phyloP scores from a whole-genome alignment of 2,888 invertebrate genomes.

The Cylloceria caligata region DNA sequence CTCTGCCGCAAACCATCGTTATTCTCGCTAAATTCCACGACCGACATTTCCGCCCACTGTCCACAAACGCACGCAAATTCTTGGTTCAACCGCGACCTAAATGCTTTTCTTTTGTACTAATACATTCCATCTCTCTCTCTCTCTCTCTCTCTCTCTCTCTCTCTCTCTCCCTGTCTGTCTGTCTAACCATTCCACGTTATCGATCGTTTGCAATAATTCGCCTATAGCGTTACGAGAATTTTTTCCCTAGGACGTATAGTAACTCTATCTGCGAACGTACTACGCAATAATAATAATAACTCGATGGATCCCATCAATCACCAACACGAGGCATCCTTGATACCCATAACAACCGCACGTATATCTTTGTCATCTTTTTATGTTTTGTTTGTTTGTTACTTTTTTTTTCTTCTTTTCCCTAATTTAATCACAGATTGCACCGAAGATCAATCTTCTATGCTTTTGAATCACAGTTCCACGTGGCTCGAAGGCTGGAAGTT shows the following conservation, averaged over 20 bases:
- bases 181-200: conserved; percentile 61
- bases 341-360: conserved; percentile 63
- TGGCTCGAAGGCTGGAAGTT: conserved; percentile 71
- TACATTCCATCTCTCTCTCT: conserved; percentile 31
- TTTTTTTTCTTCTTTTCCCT: conserved; percentile 56
- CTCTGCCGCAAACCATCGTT: background rate
- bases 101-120: conserved; percentile 63
- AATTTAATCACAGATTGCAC: conserved; percentile 80
- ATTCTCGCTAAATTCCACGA: background rate
- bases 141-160: too few relatives aligned
- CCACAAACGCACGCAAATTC: background rate
- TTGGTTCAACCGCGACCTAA: conserved; percentile 49
- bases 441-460: conserved; percentile 73
- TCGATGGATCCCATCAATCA: conserved; percentile 65
- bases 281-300: conserved; percentile 54
- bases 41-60: background rate
- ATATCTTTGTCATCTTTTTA: conserved; percentile 61
- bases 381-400: conserved; percentile 31
- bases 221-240: conserved; percentile 34
- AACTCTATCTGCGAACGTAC: conserved; percentile 61
- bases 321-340: conserved; percentile 64
- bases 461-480: conserved; percentile 79
- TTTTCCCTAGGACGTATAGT: conserved; percentile 52
- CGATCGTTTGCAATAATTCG: conserved; percentile 59
- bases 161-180: too few relatives aligned